Evolutionary conservation across 2,113 vertebrate genomes (phyloP).

Genomic region (Xiphophorus hellerii): DNA sequence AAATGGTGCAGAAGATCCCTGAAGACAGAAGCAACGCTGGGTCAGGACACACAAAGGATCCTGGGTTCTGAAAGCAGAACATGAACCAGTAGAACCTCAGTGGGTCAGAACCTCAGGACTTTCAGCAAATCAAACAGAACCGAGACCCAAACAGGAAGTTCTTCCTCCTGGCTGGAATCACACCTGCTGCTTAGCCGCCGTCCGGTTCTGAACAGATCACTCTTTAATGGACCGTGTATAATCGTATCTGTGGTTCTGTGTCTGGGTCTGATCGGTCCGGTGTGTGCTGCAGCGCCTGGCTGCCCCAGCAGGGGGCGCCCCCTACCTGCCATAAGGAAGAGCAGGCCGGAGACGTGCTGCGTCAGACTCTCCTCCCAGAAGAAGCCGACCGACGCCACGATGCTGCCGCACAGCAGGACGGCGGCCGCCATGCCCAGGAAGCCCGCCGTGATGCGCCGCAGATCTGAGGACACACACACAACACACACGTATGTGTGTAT

Average conservation of each 20-base stretch:
- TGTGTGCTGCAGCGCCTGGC: not conserved
- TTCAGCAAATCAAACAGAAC: no score
- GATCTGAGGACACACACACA: constrained; percentile 68
- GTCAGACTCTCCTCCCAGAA: constrained; percentile 90
- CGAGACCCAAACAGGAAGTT: no score
- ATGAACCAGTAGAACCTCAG: no score
- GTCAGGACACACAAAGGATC: not conserved
- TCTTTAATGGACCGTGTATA: no score
- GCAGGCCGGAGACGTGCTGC: constrained; percentile 85
- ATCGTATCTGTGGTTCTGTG: no score
- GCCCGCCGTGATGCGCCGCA: constrained; percentile 83
- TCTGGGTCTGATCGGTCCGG: no score
- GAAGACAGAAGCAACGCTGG: not conserved
- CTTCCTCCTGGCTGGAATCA: no score
- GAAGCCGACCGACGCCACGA: constrained; percentile 83
- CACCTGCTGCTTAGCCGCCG: no score
- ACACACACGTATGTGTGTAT: not conserved
- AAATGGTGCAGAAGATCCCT: constrained; percentile 91
- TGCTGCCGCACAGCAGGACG: constrained; percentile 84
- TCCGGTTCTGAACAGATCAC: no score
- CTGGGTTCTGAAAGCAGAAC: no score
- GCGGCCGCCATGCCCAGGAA: constrained; percentile 88
- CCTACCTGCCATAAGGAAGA: constrained; percentile 89
- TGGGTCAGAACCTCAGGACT: no score
- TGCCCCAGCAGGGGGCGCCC: not conserved